A percentile compares a stretch with the other conserved stretches of the same genome.
phyloP scores from a whole-genome alignment of 1,140 invertebrate species.

The Scaptomyza pallida region DNA sequence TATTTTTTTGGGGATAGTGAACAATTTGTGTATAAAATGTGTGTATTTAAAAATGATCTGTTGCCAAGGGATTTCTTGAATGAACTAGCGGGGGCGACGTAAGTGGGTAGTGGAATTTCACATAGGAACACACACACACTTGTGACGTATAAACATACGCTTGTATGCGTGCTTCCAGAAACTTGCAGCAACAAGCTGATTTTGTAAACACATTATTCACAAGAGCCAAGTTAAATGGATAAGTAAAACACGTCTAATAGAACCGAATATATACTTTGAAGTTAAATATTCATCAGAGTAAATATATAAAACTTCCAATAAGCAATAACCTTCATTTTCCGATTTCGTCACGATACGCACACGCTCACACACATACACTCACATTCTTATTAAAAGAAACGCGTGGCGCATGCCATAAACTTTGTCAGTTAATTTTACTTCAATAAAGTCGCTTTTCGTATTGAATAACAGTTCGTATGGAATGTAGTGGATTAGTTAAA shows the following conservation, averaged over 20 bases:
- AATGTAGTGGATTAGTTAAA: conserved; percentile 4
- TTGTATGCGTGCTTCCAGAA: conserved; percentile 55
- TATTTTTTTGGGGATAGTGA: not conserved
- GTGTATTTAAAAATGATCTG: conserved; percentile 29
- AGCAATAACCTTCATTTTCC: conserved; percentile 28
- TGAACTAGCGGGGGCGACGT: conserved; percentile 20
- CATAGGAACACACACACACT: conserved; percentile 4
- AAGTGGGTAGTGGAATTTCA: conserved; percentile 49
- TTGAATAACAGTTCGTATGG: conserved; percentile 26
- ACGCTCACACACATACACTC: conserved; percentile 15
- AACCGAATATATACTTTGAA: not conserved
- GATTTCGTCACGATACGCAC: conserved; percentile 57
- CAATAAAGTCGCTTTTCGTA: conserved; percentile 53
- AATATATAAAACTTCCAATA: not conserved
- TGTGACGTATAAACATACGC: not conserved
- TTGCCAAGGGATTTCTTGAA: conserved; percentile 58
- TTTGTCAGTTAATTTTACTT: conserved; percentile 31
- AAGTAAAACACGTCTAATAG: not conserved
- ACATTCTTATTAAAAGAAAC: conserved; percentile 58
- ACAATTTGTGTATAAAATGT: conserved; percentile 3
- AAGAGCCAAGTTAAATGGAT: not conserved
- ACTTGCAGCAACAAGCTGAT: conserved; percentile 42
- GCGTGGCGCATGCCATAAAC: conserved; percentile 56
- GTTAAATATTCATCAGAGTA: not conserved
- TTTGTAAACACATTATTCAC: not conserved